Base-by-base conservation (phyloP, 1,140 invertebrate species). In the Samia ricini region DNA sequence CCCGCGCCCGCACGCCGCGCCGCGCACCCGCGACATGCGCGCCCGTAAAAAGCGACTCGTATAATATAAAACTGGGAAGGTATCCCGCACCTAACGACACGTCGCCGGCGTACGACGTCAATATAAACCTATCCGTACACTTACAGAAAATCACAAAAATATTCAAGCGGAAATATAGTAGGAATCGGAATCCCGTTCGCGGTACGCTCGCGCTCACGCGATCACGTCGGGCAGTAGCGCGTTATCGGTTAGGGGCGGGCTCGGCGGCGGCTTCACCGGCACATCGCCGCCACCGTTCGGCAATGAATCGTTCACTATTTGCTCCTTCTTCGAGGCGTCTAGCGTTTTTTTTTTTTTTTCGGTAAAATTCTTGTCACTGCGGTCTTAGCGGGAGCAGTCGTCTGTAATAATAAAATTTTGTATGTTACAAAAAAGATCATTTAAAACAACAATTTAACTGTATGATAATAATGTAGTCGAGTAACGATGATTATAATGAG, bases 91-190 rank as follows among this genome's bases (percentile, higher is more conserved):
- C 84, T 88, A 86, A 85, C 83, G 79, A 77, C 75, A 74, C 70
- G 72, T 72, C 76, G 72, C 78, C 54, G 63, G n/a, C 69, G 70
- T 68, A 65, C 77, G 72, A 70, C 77, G 70, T 81, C n/a, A n/a
- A n/a, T n/a, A n/a, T 79, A 81, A 79, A 81, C 80, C 86, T 89
- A 89, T 89, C n/a, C 66, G 81, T 89, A 88, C 86, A 89, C 83
- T 89, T 89, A 89, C 78, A 85, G 82, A 85, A 84, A 87, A 89
- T 88, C 85, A 88, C 84, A 88, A 88, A 88, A n/a, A n/a, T n/a
- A 89, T 89, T 80, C 74, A 89, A 89, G 86, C 86, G 82, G 80
- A 87, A 85, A 88, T 81, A 85, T 81, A n/a, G n/a, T 88, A 88
- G 83, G 83, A 85, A 83, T 83, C 76, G 69, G 66, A 68, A 69